phyloP scores from a whole-genome alignment of 1,140 invertebrate genomes.

The Gryllus bimaculatus region DNA sequence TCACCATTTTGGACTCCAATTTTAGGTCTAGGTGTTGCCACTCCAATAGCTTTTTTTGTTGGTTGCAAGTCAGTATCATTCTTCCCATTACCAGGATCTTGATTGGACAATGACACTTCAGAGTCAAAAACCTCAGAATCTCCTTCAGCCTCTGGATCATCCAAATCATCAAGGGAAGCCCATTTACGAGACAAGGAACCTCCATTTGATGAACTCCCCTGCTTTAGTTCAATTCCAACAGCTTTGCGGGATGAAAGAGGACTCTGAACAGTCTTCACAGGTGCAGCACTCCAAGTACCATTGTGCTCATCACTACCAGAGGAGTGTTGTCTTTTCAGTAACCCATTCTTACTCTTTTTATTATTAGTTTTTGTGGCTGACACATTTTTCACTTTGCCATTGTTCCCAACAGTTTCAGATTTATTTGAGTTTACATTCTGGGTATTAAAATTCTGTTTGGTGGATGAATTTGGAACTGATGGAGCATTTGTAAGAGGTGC shows the following conservation, averaged over 20 bases:
- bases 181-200: conserved; percentile 21
- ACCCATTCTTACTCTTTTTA: conserved; percentile 26
- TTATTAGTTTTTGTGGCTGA: conserved; percentile 36
- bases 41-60: neutral
- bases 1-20: neutral
- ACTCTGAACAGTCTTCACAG: conserved; percentile 20
- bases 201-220: conserved; percentile 25
- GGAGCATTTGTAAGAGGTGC: conserved; percentile 32
- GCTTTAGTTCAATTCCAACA: conserved; percentile 29
- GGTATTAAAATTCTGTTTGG: conserved; percentile 22
- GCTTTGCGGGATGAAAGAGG: conserved; percentile 20
- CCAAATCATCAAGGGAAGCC: conserved; percentile 27
- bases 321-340: conserved; percentile 40
- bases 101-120: neutral
- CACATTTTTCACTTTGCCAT: neutral
- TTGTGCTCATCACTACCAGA: conserved; percentile 42
- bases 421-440: conserved; percentile 11
- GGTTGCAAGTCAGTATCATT: neutral
- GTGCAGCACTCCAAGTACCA: conserved; percentile 10
- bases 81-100: neutral
- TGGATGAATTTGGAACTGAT: conserved; percentile 28
- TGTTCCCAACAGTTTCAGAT: neutral
- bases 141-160: conserved; percentile 15
- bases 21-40: neutral
- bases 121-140: conserved; percentile 13